phyloP scores from a whole-genome alignment of 2,888 invertebrate genomes.

The Heliconius cydno region DNA sequence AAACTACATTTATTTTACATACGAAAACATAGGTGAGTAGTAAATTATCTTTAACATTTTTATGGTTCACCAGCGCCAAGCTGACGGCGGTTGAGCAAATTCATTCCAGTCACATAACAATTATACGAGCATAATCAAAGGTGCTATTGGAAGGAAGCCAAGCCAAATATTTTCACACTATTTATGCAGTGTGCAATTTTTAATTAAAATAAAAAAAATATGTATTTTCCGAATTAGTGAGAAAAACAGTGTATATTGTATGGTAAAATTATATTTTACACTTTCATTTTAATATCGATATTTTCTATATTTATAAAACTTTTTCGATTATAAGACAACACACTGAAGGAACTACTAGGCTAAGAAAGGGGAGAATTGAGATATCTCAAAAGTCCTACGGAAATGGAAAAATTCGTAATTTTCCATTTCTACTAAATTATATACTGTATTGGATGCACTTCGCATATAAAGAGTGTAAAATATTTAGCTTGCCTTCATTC shows the following conservation, averaged over 20 bases:
- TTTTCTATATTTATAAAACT: too few species aligned
- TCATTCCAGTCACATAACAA: conserved; percentile 44
- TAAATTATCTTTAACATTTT: conserved; percentile 26
- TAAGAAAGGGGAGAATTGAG: too few species aligned
- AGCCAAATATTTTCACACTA: conserved; percentile 5
- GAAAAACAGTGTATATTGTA: not conserved
- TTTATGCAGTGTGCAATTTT: not conserved
- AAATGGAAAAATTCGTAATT: too few species aligned
- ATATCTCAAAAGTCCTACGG: too few species aligned
- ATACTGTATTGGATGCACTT: too few species aligned
- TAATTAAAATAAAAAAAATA: not conserved
- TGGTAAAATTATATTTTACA: not conserved
- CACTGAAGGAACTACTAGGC: too few species aligned
- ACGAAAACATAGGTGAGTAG: conserved; percentile 8
- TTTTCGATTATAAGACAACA: too few species aligned
- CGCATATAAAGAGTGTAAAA: not conserved
- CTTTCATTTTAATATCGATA: too few species aligned
- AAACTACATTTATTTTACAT: not conserved
- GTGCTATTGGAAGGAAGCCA: conserved; percentile 47
- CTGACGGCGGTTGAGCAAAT: conserved; percentile 39
- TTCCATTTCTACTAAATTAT: too few species aligned
- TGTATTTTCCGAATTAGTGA: not conserved
- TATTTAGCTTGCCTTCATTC: conserved; percentile 38
- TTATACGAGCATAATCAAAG: conserved; percentile 45
- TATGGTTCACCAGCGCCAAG: conserved; percentile 33